A percentile compares a stretch with the other conserved stretches of the same genome.
Conservation (phyloP, 2,888 invertebrate genomes). For the Tenthredo amoena region DNA sequence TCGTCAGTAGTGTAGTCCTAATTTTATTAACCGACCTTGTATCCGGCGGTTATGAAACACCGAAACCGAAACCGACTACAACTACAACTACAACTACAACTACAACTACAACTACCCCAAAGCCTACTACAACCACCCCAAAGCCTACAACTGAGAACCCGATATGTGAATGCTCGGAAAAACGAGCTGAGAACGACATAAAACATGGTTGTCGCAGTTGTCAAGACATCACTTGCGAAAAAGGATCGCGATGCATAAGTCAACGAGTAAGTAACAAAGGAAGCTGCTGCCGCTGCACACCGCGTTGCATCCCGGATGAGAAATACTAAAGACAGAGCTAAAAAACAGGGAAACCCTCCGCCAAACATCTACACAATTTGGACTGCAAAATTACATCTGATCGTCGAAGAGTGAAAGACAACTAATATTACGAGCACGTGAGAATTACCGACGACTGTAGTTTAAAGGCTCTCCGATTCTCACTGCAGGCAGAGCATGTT, state of each 20-base stretch:
- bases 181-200: not conserved
- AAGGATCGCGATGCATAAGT: not conserved
- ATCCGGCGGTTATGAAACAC: not conserved
- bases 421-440: not conserved
- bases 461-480: not conserved
- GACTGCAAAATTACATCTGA: not conserved
- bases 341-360: not conserved
- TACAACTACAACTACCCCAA: not conserved
- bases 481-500: not conserved
- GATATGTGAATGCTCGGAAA: not conserved
- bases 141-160: not conserved
- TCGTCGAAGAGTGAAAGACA: not conserved
- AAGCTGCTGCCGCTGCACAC: not conserved
- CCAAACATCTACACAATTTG: not conserved
- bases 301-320: not conserved
- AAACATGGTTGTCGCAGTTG: not conserved
- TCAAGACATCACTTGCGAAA: not conserved
- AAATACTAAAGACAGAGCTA: too few species aligned
- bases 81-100: not conserved
- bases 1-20: not conserved
- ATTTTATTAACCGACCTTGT: not conserved
- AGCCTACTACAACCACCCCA: not conserved
- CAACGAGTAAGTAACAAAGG: not conserved
- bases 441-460: not conserved
- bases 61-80: too few species aligned